These are phyloP conservation scores for Tapera naevia DNA, from an alignment of 2,797 vertebrate species.

Conservation along the genomic window DNA sequence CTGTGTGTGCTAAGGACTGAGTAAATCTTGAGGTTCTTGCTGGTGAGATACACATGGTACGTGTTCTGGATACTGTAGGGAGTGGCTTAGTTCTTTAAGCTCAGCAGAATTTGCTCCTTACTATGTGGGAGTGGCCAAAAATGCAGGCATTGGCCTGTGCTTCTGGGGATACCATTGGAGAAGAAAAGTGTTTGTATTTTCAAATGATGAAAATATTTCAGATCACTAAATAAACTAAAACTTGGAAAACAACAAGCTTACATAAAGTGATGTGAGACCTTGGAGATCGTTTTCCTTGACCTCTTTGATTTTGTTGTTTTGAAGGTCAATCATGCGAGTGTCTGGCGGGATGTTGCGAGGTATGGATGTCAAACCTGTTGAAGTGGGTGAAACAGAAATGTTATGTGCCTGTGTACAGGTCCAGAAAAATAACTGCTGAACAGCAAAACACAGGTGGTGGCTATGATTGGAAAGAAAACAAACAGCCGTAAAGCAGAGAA, in stretches of 20 bases:
- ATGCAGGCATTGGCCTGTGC: background rate
- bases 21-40: background rate
- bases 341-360: slow-evolving; percentile 90
- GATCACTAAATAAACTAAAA: background rate
- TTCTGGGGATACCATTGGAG: background rate
- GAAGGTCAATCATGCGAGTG: slow-evolving; percentile 92
- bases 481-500: background rate
- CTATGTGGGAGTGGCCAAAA: background rate
- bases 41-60: background rate
- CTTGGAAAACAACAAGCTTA: slow-evolving; percentile 75
- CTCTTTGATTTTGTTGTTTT: slow-evolving; percentile 96
- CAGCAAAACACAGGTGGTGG: background rate
- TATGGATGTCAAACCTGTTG: slow-evolving; percentile 86
- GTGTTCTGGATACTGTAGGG: background rate
- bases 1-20: background rate
- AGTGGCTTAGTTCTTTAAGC: background rate
- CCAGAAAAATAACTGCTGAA: background rate
- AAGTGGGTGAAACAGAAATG: slow-evolving; percentile 15
- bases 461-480: background rate
- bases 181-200: background rate
- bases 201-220: background rate
- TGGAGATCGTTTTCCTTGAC: slow-evolving; percentile 95
- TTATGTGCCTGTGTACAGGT: background rate
- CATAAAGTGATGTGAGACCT: slow-evolving; percentile 89
- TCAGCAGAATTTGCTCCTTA: background rate